A percentile compares a stretch with the other conserved stretches of the same genome.
These are phyloP conservation scores for Elegia similella DNA, from an alignment of 2,888 invertebrate species.

Conservation along the genomic window DNA sequence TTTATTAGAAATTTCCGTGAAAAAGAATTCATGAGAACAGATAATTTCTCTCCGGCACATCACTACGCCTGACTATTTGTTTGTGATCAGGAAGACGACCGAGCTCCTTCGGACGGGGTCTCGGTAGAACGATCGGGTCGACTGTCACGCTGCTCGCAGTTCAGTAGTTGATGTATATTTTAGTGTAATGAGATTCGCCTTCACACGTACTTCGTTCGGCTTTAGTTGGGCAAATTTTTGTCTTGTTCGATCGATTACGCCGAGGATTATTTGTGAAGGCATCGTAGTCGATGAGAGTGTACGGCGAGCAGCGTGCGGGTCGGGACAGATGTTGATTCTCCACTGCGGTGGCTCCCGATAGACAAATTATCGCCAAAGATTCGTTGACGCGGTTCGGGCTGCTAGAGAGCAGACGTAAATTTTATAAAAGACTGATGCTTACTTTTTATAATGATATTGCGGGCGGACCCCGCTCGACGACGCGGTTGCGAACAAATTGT, in stretches of 20 bases:
- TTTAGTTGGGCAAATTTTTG: constrained; percentile 4
- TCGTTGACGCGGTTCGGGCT: constrained; percentile 48
- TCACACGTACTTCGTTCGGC: constrained; percentile 9
- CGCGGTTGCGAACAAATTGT: constrained; percentile 55
- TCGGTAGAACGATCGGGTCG: constrained; percentile 16
- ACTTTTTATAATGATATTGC: constrained; percentile 70
- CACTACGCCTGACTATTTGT: too few species aligned
- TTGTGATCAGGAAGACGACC: too few species aligned
- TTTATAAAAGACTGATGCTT: constrained; percentile 76
- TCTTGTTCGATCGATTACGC: constrained; percentile 7
- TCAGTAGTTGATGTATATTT: constrained; percentile 16
- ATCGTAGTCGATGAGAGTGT: constrained; percentile 20
- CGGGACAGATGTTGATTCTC: constrained; percentile 61
- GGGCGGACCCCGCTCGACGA: constrained; percentile 33
- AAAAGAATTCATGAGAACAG: too few species aligned
- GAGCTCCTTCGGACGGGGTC: constrained; percentile 16
- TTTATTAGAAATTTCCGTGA: too few species aligned
- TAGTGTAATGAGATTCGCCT: constrained; percentile 22
- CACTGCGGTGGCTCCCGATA: constrained; percentile 33
- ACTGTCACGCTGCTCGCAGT: neutral
- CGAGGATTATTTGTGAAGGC: constrained; percentile 3
- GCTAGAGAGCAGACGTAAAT: constrained; percentile 54
- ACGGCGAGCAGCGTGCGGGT: constrained; percentile 25
- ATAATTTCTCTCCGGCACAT: too few species aligned
- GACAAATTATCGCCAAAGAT: constrained; percentile 67